A percentile compares a stretch with the other conserved stretches of the same genome.
Evolutionary conservation across 2,888 invertebrate species (phyloP).

Genomic region (Apamea crenata): DNA sequence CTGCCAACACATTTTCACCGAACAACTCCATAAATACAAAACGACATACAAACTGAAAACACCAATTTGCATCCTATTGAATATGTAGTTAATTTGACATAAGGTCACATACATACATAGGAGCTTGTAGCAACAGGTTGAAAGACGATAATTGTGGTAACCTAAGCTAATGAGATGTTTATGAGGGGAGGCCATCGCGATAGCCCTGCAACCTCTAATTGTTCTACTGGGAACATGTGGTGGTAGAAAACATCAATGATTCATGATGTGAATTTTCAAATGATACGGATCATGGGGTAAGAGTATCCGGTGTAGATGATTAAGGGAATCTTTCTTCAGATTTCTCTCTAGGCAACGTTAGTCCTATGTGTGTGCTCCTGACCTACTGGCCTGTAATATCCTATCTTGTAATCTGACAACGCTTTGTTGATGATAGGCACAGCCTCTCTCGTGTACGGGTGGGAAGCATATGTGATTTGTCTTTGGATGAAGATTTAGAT

Average conservation of each 20-base stretch:
- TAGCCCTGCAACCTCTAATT: slow-evolving; percentile 57
- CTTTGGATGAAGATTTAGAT: slow-evolving; percentile 18
- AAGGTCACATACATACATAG: slow-evolving; percentile 58
- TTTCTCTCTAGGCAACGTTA: slow-evolving; percentile 40
- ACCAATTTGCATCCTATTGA: slow-evolving; percentile 37
- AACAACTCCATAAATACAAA: slow-evolving; percentile 32
- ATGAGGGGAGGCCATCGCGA: slow-evolving; percentile 53
- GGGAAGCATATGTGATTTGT: slow-evolving; percentile 26
- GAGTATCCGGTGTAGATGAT: slow-evolving; percentile 40
- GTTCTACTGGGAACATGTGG: slow-evolving; percentile 51
- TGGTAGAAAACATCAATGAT: slow-evolving; percentile 53
- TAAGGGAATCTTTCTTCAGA: slow-evolving; percentile 28
- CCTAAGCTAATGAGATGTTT: slow-evolving; percentile 59
- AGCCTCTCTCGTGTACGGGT: slow-evolving; percentile 46
- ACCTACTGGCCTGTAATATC: slow-evolving; percentile 34
- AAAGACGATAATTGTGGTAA: slow-evolving; percentile 63
- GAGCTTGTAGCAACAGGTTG: slow-evolving; percentile 57
- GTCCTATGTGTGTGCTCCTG: slow-evolving; percentile 5
- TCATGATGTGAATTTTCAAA: slow-evolving; percentile 46
- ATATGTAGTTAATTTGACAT: slow-evolving; percentile 63
- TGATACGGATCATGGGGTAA: slow-evolving; percentile 54
- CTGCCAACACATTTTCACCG: slow-evolving; percentile 19
- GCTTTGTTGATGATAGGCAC: slow-evolving; percentile 40
- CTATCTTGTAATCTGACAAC: slow-evolving; percentile 61
- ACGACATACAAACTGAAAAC: slow-evolving; percentile 53